Evolutionary conservation across 2,797 vertebrate species (phyloP), one percentile per base, ranked within the genome.

Genomic region (Gila robusta): DNA sequence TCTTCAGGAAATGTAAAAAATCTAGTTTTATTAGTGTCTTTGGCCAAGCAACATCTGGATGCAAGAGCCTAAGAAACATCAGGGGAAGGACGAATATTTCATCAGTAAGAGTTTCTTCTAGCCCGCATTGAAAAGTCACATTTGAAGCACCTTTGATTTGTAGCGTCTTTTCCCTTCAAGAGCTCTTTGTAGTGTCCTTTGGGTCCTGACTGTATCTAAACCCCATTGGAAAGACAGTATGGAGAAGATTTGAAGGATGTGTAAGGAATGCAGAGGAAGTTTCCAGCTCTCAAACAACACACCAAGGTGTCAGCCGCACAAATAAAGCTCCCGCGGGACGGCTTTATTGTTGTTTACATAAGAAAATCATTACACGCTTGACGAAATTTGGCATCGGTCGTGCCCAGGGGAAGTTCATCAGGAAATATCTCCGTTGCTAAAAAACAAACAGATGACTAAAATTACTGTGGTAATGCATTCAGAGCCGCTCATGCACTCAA

Each of bases 311-410:
- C 94, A 93, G 87, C 84, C 90, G 90, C 93, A 91, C 92, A 94
- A 94, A 95, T 94, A 91, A 81, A 90, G 88, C 74, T 91, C 87
- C 83, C 93, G 1, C 19, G 93, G 92, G 93, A 93, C 71, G 90
- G 9, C 3, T 92, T 94, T 95, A 93, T 94, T 95, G 94, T 95
- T 94, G 93, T 94, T 95, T 95, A 91, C 92, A 66, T 91, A 90
- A 93, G 91, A 88, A 89, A 91, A 89, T 88, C 91, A 90, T 91
- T 92, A 91, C 93, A 94, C 84, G 93, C 89, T 88, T 94, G 92
- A 92, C 89, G 82, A 90, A 92, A 90, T 92, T 88, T 90, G 92
- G 90, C 93, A 94, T 91, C 92, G 88, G 62, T 54, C 23, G 32
- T 69, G 79, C 93, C 86, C 88, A 71, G 2, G 93, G 88, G 94